Conservation (phyloP, 2,797 vertebrate genomes). For the Danio choprae region DNA sequence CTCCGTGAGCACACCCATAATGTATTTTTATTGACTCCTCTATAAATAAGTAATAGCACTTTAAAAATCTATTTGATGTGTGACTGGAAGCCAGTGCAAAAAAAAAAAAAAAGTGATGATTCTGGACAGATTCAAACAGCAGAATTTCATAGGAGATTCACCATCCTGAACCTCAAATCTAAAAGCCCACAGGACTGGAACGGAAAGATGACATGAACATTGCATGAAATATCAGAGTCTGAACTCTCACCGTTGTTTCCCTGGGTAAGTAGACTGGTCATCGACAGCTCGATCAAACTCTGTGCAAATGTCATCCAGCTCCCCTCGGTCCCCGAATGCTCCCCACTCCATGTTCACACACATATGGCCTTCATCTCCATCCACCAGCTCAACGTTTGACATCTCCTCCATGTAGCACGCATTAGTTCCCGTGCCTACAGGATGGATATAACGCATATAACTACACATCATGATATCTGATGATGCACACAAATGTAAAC, state of each 20-base stretch:
- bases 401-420: constrained; percentile 98
- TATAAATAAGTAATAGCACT: constrained; percentile 19
- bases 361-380: constrained; percentile 89
- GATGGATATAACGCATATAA: not conserved
- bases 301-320: constrained; percentile 88
- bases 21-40: not conserved
- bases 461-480: too few relatives aligned
- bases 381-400: constrained; percentile 89
- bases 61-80: constrained; percentile 16
- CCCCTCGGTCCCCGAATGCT: constrained; percentile 88
- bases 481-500: too few relatives aligned
- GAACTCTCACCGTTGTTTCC: constrained; percentile 86
- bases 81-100: not conserved
- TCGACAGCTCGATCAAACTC: constrained; percentile 87
- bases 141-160: not conserved
- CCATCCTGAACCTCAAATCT: not conserved
- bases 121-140: not conserved
- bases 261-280: constrained; percentile 82
- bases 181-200: not conserved
- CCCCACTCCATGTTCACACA: constrained; percentile 98
- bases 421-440: constrained; percentile 89
- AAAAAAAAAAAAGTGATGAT: not conserved
- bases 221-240: not conserved
- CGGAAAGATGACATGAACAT: not conserved
- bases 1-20: not conserved